These are phyloP conservation scores for Drosophila busckii DNA, from an alignment of 1,140 invertebrate genomes.

Conservation along the genomic window DNA sequence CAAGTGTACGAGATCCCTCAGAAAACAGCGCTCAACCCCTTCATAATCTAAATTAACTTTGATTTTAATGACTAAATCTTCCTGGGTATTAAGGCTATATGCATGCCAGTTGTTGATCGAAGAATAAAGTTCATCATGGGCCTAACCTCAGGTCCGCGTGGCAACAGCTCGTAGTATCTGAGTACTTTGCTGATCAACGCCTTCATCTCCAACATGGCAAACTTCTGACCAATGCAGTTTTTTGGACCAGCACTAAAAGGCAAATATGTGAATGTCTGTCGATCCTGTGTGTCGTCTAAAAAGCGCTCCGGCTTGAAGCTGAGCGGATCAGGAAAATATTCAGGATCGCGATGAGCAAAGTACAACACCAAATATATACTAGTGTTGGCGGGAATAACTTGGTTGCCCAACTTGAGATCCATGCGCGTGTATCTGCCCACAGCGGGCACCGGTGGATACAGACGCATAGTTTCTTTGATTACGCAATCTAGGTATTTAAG, in stretches of 20 bases:
- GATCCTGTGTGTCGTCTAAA: constrained; percentile 62
- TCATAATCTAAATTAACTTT: not conserved
- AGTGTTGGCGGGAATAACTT: constrained; percentile 43
- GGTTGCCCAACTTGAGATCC: constrained; percentile 50
- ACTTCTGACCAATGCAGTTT: constrained; percentile 87
- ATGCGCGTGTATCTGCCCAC: constrained; percentile 79
- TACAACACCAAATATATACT: constrained; percentile 73
- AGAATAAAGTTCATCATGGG: constrained; percentile 60
- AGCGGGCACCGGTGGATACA: constrained; percentile 81
- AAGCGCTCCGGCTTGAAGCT: constrained; percentile 85
- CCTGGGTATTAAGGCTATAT: constrained; percentile 38
- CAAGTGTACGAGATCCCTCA: too few relatives aligned
- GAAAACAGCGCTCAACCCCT: too few relatives aligned
- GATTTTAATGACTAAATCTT: not conserved
- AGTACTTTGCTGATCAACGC: constrained; percentile 83
- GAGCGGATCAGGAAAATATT: constrained; percentile 51
- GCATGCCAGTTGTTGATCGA: constrained; percentile 42
- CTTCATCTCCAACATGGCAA: constrained; percentile 89
- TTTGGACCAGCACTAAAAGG: constrained; percentile 84
- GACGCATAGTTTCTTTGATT: constrained; percentile 80
- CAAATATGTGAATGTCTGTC: constrained; percentile 80
- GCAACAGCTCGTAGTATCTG: constrained; percentile 80
- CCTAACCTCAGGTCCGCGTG: constrained; percentile 35
- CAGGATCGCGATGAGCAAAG: constrained; percentile 51
- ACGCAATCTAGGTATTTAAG: constrained; percentile 81